Evolutionary conservation across 2,888 invertebrate genomes (phyloP), one percentile per base, ranked within the genome.

Genomic region (Cantharis rustica): DNA sequence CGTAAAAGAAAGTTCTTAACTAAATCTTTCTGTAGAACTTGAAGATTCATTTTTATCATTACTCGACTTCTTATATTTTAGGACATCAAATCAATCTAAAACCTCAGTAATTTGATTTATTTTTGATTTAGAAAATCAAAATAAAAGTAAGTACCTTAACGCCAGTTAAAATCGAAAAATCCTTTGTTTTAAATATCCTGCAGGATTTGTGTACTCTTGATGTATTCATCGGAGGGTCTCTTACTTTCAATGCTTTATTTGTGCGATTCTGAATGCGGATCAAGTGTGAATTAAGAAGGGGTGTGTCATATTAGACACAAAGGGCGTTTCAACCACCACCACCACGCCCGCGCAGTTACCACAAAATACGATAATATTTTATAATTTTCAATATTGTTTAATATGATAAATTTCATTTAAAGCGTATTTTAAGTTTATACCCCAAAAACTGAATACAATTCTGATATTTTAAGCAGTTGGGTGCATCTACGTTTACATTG

Each of bases 221-320:
- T 84, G 85, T 83, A 83, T 84, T 84, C 84, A 84, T 84, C 82
- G 83, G 80, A 79, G 82, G 83, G 81, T 81, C 78, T 47, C 47
- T n/a, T 47, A 47, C 64, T 80, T 80, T 79, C 82, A 71, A 73
- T 78, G 81, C 73, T 76, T 76, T 79, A 77, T 84, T 83, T 83
- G 82, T 83, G 83, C 81, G 83, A 82, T 83, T 84, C 79, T 77
- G 79, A 82, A 82, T 82, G 81, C 82, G 84, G 84, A 85, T 86
- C 86, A 86, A 87, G 86, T 86, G 86, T 83, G 85, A 85, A 86
- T 87, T 86, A 86, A 86, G 86, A 85, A 85, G 85, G 86, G 86
- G 86, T 85, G 86, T 85, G 84, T 85, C 84, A 82, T 83, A 84
- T 84, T 85, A 86, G 85, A 84, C 82, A 82, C 80, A 82, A 78